phyloP scores from a whole-genome alignment of 30 jellyfish, hydroid and myxozoan species.

The Cassiopea xamachana region DNA sequence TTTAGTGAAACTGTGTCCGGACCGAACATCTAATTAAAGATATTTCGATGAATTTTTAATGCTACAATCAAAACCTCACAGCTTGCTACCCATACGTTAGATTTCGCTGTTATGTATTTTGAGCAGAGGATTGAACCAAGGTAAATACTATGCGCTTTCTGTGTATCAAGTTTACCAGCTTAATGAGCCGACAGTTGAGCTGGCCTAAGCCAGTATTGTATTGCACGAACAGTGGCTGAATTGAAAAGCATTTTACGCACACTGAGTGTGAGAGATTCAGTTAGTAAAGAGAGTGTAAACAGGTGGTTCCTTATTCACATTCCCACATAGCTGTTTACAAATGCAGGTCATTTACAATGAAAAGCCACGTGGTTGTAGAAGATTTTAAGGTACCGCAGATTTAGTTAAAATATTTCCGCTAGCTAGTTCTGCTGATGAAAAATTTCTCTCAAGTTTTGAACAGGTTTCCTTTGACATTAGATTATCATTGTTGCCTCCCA shows the following conservation, averaged over 20 bases:
- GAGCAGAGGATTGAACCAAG: neutral
- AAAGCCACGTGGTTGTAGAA: neutral
- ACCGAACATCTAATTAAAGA: neutral
- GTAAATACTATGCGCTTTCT: neutral
- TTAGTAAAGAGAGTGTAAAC: neutral
- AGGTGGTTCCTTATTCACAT: neutral
- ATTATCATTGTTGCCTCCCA: no score
- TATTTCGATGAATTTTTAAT: neutral
- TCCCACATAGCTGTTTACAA: neutral
- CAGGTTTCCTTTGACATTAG: no score
- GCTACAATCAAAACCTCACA: neutral
- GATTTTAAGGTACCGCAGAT: no score
- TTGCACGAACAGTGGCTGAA: neutral
- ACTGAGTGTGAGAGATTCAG: neutral
- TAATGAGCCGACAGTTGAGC: neutral
- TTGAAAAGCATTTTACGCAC: neutral
- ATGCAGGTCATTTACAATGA: neutral
- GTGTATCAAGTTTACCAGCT: neutral
- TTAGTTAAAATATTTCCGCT: no score
- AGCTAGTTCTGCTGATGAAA: no score
- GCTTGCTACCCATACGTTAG: neutral
- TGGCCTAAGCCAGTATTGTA: neutral
- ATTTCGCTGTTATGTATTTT: neutral
- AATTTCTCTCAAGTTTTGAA: no score
- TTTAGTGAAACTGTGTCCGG: no score